Percentiles rank a stretch among this genome's conserved stretches.
Conservation (phyloP, 2,797 vertebrate genomes). For the Eulemur rubriventer region DNA sequence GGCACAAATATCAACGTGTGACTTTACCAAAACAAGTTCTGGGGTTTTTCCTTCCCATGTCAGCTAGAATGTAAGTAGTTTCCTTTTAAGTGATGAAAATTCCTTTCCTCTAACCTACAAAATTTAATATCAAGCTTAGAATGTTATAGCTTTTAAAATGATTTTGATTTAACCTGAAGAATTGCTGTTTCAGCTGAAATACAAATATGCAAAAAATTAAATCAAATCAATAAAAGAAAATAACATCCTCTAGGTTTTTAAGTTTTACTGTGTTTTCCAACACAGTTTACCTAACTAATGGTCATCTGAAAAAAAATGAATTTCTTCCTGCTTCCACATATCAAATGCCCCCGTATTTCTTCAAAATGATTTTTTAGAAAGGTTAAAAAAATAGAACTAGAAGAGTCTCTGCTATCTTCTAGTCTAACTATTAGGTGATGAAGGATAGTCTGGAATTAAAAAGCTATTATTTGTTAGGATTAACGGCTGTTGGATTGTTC, state of each 20-base stretch:
- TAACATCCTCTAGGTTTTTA: constrained; percentile 11
- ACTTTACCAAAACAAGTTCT: background rate
- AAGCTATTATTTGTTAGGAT: constrained; percentile 76
- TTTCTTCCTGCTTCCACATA: background rate
- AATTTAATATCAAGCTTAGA: background rate
- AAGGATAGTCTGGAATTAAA: constrained; percentile 68
- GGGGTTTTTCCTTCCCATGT: background rate
- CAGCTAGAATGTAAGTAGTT: background rate
- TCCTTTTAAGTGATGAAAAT: background rate
- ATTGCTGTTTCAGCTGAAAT: constrained; percentile 49
- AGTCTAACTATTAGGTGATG: constrained; percentile 58
- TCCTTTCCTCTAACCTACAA: background rate
- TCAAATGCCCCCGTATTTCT: background rate
- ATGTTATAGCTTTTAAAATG: background rate
- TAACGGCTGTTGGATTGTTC: constrained; percentile 75
- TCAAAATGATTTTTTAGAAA: background rate
- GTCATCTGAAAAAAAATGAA: constrained; percentile 56
- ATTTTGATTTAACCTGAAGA: constrained; percentile 11
- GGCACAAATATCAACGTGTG: background rate
- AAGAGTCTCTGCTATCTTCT: background rate
- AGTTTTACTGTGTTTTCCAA: constrained; percentile 67
- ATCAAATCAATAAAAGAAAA: constrained; percentile 47
- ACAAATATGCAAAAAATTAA: background rate
- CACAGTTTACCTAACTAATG: constrained; percentile 50
- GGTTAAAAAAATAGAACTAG: constrained; percentile 56